Evolutionary conservation across 30 jellyfish, hydroid and myxozoan species (phyloP).

Genomic region (Sanderia malayensis): DNA sequence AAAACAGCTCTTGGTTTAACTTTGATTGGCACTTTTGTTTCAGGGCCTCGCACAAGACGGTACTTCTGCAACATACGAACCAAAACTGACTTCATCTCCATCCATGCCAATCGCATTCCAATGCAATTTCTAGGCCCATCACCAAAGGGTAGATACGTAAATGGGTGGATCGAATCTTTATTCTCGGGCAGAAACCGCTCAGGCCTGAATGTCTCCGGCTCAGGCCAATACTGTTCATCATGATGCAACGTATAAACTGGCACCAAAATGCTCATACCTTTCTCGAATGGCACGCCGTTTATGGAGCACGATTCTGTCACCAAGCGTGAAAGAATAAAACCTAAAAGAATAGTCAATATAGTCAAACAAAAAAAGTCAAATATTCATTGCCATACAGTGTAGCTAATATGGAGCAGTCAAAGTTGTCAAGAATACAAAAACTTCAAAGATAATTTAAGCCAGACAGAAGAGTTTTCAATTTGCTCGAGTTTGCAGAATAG

Average conservation of each 20-base stretch:
- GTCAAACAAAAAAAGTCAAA: too few relatives aligned
- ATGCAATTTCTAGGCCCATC: neutral
- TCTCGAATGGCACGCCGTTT: neutral
- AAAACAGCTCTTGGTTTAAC: neutral
- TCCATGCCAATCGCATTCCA: neutral
- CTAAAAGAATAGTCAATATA: too few relatives aligned
- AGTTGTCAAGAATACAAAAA: too few relatives aligned
- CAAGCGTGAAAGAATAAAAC: neutral
- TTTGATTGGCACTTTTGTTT: neutral
- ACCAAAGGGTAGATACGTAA: neutral
- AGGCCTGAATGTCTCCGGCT: neutral
- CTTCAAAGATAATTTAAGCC: too few relatives aligned
- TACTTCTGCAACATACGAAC: neutral
- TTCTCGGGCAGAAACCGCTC: neutral
- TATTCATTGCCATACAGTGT: too few relatives aligned
- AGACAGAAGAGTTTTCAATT: too few relatives aligned
- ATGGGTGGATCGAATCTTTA: neutral
- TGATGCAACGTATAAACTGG: neutral
- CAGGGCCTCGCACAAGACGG: neutral
- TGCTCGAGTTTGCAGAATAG: too few relatives aligned
- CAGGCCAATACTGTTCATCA: neutral
- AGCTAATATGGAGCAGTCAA: too few relatives aligned
- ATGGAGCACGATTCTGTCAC: neutral
- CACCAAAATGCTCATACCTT: neutral
- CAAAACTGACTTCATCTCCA: neutral